Evolutionary conservation across 2,797 vertebrate genomes (phyloP).

Genomic region (Merluccius polli): DNA sequence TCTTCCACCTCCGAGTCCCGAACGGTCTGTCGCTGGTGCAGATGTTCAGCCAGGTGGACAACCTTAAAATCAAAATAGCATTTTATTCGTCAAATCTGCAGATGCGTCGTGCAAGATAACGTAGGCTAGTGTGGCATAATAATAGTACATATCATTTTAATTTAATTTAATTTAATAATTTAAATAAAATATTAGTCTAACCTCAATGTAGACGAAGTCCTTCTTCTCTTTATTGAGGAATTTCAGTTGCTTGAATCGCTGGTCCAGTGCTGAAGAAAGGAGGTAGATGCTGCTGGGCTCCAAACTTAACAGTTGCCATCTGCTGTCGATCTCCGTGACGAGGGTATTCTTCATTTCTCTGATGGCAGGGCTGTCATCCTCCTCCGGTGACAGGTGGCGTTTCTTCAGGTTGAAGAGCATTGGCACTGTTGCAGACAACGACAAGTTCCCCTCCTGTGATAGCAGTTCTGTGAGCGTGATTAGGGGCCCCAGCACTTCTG

Average conservation of each 20-base stretch:
- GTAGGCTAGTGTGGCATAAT: too few species aligned
- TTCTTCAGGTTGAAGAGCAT: slow-evolving; percentile 20
- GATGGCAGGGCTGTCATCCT: slow-evolving; percentile 13
- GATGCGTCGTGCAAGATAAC: too few species aligned
- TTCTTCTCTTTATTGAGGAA: slow-evolving; percentile 10
- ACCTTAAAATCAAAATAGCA: too few species aligned
- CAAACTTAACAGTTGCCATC: slow-evolving; percentile 14
- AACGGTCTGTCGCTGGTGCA: not conserved
- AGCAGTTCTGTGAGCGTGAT: slow-evolving; percentile 15
- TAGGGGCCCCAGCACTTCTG: slow-evolving; percentile 8
- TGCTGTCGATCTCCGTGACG: not conserved
- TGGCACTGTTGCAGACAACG: slow-evolving; percentile 8
- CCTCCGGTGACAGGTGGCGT: slow-evolving; percentile 7
- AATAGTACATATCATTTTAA: too few species aligned
- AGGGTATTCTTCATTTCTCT: slow-evolving; percentile 14
- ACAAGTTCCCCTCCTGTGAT: slow-evolving; percentile 10
- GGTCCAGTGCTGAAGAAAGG: slow-evolving; percentile 18
- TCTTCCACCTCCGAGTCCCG: too few species aligned
- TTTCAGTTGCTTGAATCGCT: not conserved
- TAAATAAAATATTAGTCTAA: too few species aligned
- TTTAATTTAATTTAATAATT: too few species aligned
- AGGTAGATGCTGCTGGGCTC: slow-evolving; percentile 21
- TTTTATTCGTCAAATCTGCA: too few species aligned
- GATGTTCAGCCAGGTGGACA: not conserved
- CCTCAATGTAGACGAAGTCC: not conserved